Conservation (phyloP, 2,113 vertebrate genomes). For the Mesembrinibis cayennensis region DNA sequence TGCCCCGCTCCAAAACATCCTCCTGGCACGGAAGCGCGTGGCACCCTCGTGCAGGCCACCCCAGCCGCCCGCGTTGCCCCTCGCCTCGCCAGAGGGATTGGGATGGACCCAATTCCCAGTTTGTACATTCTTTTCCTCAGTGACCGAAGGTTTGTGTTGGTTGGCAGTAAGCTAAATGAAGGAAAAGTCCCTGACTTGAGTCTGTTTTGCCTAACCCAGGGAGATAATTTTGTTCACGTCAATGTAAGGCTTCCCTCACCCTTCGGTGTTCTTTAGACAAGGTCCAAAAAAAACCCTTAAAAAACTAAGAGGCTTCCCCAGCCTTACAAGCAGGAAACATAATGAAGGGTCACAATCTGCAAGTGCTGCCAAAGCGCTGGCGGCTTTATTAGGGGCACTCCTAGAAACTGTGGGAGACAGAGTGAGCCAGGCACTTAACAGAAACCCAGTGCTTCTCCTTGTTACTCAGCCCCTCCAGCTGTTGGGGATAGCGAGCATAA, state of each 20-base stretch:
- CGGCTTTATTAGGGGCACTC: rapidly evolving
- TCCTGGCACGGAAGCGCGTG: rapidly evolving
- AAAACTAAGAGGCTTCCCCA: background rate
- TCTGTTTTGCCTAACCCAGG: background rate
- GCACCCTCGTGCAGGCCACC: background rate
- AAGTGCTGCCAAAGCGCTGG: background rate
- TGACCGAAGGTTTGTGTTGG: background rate
- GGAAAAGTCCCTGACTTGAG: background rate
- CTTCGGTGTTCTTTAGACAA: background rate
- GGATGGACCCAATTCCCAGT: background rate
- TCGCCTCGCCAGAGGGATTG: background rate
- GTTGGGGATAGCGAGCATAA: no score
- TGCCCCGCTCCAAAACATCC: rapidly evolving
- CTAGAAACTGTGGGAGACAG: background rate
- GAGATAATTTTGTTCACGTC: background rate
- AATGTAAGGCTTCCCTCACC: background rate
- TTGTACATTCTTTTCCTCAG: background rate
- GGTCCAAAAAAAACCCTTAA: rapidly evolving
- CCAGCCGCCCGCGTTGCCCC: rapidly evolving
- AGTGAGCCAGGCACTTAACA: background rate
- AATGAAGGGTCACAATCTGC: rapidly evolving
- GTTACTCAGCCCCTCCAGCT: background rate
- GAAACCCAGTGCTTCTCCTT: background rate
- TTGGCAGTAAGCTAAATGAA: background rate
- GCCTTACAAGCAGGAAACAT: background rate